Evolutionary conservation across 2,113 vertebrate species (phyloP).

Genomic region (Nyctereutes procyonoides): DNA sequence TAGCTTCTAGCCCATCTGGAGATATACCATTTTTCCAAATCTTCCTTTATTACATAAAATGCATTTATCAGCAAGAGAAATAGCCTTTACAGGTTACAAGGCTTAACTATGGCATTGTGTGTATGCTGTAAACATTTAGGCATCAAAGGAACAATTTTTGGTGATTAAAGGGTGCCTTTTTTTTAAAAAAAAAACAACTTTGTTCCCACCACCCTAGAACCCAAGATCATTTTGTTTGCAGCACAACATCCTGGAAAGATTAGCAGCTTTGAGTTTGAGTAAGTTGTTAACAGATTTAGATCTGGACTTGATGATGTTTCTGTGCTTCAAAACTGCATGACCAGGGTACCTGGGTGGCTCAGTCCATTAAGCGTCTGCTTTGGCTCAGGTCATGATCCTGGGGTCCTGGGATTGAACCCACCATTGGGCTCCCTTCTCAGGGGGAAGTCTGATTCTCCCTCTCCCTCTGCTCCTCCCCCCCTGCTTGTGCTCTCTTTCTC

Average conservation of each 20-base stretch:
- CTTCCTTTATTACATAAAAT: background rate
- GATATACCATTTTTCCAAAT: background rate
- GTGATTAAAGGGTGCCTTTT: background rate
- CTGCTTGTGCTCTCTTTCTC: too few species aligned
- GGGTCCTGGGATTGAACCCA: too few species aligned
- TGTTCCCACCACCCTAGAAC: background rate
- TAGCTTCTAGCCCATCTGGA: background rate
- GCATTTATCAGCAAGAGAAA: background rate
- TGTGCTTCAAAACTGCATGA: background rate
- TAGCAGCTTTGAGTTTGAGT: background rate
- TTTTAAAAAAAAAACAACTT: background rate
- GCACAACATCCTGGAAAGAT: background rate
- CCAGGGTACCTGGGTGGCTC: too few species aligned
- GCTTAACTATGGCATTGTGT: background rate
- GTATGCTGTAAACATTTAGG: background rate
- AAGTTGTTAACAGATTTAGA: constrained; percentile 4
- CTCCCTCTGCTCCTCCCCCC: too few species aligned
- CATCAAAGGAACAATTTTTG: background rate
- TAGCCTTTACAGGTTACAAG: background rate
- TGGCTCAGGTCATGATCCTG: too few species aligned
- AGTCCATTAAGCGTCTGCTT: too few species aligned
- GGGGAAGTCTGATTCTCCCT: too few species aligned
- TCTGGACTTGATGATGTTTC: background rate
- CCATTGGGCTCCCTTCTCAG: too few species aligned
- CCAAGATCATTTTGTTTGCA: background rate